Conservation (phyloP, 2,888 invertebrate species). For the Selenia dentaria region DNA sequence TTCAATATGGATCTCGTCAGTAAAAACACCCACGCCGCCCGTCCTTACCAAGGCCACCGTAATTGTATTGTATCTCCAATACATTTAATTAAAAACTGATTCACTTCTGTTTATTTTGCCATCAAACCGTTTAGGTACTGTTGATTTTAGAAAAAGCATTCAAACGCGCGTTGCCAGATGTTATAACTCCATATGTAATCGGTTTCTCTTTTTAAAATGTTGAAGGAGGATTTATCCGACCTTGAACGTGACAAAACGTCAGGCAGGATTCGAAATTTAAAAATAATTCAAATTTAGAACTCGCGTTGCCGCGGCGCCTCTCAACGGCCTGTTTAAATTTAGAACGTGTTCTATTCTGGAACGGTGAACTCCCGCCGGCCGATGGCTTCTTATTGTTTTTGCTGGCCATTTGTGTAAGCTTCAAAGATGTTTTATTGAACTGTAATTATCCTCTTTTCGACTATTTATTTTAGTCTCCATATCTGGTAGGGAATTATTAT, state of each 20-base stretch:
- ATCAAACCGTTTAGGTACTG: slow-evolving; percentile 42
- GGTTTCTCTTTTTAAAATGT: slow-evolving; percentile 34
- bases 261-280: slow-evolving; percentile 66
- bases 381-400: slow-evolving; percentile 78
- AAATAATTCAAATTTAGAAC: slow-evolving; percentile 70
- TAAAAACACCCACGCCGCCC: slow-evolving; percentile 46
- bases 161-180: slow-evolving; percentile 57
- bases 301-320: slow-evolving; percentile 73
- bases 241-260: slow-evolving; percentile 79
- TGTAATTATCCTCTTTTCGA: slow-evolving; percentile 14
- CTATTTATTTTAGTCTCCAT: neutral
- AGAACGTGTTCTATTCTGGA: slow-evolving; percentile 78
- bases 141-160: slow-evolving; percentile 50
- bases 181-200: slow-evolving; percentile 41
- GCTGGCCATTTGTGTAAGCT: slow-evolving; percentile 50
- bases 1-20: slow-evolving; percentile 39
- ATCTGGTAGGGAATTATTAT: slow-evolving; percentile 7
- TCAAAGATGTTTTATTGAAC: slow-evolving; percentile 34
- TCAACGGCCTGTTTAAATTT: slow-evolving; percentile 76
- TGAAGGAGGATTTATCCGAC: slow-evolving; percentile 58
- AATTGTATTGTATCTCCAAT: slow-evolving; percentile 35
- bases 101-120: slow-evolving; percentile 44
- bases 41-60: slow-evolving; percentile 46
- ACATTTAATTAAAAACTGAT: slow-evolving; percentile 47
- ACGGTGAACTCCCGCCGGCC: slow-evolving; percentile 76